A percentile compares a stretch with the other conserved stretches of the same genome.
phyloP scores from a whole-genome alignment of 1,140 invertebrate genomes.

The Colletes latitarsis region DNA sequence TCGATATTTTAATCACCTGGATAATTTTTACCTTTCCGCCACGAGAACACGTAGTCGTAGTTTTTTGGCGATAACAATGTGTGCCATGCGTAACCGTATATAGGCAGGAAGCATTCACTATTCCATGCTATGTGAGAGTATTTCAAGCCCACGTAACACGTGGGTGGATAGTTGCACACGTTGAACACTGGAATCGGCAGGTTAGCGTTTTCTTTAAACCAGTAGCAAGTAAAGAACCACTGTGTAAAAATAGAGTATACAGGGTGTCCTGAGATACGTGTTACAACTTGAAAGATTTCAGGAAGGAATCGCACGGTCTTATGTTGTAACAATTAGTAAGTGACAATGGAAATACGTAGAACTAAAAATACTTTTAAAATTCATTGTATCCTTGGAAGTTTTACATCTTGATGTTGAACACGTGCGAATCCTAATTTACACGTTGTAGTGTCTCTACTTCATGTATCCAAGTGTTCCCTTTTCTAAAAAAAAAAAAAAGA shows the following conservation, averaged over 20 bases:
- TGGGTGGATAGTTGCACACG: constrained; percentile 28
- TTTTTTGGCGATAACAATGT: constrained; percentile 5
- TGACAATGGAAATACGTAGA: too few species aligned
- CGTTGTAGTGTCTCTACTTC: too few species aligned
- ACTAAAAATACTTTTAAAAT: not conserved
- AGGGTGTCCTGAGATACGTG: too few species aligned
- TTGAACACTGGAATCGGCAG: constrained; percentile 17
- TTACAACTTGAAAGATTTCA: too few species aligned
- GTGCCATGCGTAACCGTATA: not conserved
- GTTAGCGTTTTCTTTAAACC: constrained; percentile 26
- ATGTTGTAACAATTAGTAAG: too few species aligned
- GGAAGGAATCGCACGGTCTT: too few species aligned
- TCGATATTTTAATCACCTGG: not conserved
- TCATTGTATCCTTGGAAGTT: not conserved
- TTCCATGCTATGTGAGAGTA: not conserved
- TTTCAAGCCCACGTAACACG: constrained; percentile 39
- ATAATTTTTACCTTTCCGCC: not conserved
- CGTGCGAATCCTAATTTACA: not conserved
- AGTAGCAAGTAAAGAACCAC: constrained; percentile 13
- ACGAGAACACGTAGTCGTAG: not conserved
- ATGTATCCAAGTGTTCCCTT: not conserved
- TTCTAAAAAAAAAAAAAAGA: not conserved
- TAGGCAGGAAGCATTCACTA: constrained; percentile 18
- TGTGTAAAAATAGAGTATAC: too few species aligned
- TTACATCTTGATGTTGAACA: not conserved